Evolutionary conservation across 2,888 invertebrate species (phyloP).

Genomic region (Ophraella communa): DNA sequence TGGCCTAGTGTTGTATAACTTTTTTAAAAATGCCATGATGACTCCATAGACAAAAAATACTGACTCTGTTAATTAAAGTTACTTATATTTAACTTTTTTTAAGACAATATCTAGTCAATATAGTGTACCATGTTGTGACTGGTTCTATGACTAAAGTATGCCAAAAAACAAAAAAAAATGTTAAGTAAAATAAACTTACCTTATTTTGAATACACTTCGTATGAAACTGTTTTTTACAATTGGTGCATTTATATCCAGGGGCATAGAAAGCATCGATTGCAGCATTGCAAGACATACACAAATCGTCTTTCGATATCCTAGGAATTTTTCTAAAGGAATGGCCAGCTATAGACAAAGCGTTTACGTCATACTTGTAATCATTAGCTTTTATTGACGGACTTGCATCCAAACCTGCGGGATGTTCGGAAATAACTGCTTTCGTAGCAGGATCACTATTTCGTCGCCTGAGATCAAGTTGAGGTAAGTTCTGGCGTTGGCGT

Average conservation of each 20-base stretch:
- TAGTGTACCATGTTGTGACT: no score
- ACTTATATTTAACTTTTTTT: no score
- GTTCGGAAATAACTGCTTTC: slow-evolving; percentile 58
- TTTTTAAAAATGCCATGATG: no score
- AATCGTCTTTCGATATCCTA: slow-evolving; percentile 78
- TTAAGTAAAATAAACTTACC: slow-evolving; percentile 12
- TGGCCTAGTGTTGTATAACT: no score
- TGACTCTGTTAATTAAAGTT: no score
- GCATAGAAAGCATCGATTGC: slow-evolving; percentile 82
- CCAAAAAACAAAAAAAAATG: no score
- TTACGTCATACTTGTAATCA: slow-evolving; percentile 65
- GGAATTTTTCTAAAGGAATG: slow-evolving; percentile 80
- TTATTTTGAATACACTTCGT: slow-evolving; percentile 89
- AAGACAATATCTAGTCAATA: no score
- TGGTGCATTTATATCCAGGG: slow-evolving; percentile 80
- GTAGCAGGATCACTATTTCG: slow-evolving; percentile 79
- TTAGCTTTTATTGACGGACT: slow-evolving; percentile 61
- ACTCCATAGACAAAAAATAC: no score
- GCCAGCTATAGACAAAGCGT: slow-evolving; percentile 74
- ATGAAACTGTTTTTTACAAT: slow-evolving; percentile 86
- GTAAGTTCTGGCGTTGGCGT: slow-evolving; percentile 51
- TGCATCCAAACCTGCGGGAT: slow-evolving; percentile 57
- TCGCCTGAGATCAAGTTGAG: slow-evolving; percentile 65
- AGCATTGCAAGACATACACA: slow-evolving; percentile 79
- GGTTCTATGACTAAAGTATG: no score